Evolutionary conservation across 2,888 invertebrate species (phyloP).

Genomic region (Mimumesa dahlbomi): DNA sequence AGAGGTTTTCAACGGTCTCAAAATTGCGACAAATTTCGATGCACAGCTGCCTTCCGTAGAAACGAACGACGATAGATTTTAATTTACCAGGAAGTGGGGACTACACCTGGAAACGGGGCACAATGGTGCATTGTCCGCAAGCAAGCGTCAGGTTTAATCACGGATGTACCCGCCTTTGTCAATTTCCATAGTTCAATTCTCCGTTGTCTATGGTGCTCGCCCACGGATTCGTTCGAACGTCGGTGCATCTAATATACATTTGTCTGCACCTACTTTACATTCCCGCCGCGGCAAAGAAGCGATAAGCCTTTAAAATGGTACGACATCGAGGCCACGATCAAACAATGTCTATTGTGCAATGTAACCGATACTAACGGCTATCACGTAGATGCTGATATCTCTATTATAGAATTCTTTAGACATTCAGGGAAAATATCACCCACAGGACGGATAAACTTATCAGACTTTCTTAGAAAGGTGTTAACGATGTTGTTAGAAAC

Average conservation of each 20-base stretch:
- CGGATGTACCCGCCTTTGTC: constrained; percentile 73
- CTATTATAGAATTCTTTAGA: constrained; percentile 32
- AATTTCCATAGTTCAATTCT: constrained; percentile 67
- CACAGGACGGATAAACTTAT: not conserved
- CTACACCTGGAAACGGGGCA: constrained; percentile 70
- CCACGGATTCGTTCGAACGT: constrained; percentile 53
- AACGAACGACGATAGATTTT: constrained; percentile 51
- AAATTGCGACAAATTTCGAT: not conserved
- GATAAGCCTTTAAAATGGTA: constrained; percentile 40
- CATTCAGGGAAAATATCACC: constrained; percentile 6
- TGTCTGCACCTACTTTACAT: constrained; percentile 42
- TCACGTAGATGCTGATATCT: constrained; percentile 34
- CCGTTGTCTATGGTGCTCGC: constrained; percentile 48
- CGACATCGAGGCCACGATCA: constrained; percentile 49
- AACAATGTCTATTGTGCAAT: constrained; percentile 55
- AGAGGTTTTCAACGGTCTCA: not conserved
- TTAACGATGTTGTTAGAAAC: no score
- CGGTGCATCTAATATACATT: constrained; percentile 44
- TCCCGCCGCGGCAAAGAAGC: constrained; percentile 23
- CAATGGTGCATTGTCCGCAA: constrained; percentile 71
- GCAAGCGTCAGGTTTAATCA: constrained; percentile 71
- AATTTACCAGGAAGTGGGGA: constrained; percentile 66
- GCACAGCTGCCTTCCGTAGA: not conserved
- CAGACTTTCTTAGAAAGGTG: no score
- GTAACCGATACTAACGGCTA: constrained; percentile 39